Conservation (phyloP, 2,113 vertebrate species). For the Siniperca knerii region DNA sequence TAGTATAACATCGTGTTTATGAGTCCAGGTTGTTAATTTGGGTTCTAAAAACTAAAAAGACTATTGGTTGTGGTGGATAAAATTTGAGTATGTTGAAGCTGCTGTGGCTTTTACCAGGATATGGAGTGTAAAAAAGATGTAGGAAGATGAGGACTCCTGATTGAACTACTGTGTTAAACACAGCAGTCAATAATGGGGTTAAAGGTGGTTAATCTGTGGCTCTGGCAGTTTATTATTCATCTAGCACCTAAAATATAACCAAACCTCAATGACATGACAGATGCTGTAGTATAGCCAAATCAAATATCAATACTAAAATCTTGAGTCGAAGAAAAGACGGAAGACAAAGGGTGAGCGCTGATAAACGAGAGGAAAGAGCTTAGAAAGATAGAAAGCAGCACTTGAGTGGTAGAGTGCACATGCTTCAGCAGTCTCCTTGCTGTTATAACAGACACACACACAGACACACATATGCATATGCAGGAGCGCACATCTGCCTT, state of each 20-base stretch:
- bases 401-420: background rate
- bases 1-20: background rate
- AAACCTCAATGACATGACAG: background rate
- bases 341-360: background rate
- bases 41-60: too few species aligned
- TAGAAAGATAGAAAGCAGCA: conserved; percentile 19
- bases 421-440: background rate
- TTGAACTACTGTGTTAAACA: background rate
- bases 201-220: background rate
- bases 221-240: background rate
- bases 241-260: background rate
- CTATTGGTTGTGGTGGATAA: too few species aligned
- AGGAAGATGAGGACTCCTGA: background rate
- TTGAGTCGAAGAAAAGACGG: background rate
- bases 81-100: too few species aligned
- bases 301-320: background rate
- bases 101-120: background rate
- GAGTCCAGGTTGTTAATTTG: background rate
- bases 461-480: background rate
- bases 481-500: background rate
- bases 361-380: background rate
- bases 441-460: background rate
- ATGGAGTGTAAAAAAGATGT: background rate
- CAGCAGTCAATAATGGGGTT: background rate
- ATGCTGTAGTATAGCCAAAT: background rate